phyloP scores from a whole-genome alignment of 2,113 vertebrate species.

The Alosa alosa region DNA sequence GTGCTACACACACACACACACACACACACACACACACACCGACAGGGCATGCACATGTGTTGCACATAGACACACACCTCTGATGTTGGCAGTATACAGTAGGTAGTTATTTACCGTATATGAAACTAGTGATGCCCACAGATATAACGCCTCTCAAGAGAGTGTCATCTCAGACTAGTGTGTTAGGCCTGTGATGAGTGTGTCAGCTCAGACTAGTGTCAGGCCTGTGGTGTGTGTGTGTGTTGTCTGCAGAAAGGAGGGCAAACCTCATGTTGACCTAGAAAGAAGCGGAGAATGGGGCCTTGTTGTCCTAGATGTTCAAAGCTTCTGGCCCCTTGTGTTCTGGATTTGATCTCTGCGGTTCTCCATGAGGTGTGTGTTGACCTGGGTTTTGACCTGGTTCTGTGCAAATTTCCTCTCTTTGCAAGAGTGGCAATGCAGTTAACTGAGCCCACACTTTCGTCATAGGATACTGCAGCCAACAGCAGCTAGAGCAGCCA shows the following conservation, averaged over 20 bases:
- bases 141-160: too few relatives aligned
- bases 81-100: background rate
- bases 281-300: background rate
- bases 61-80: background rate
- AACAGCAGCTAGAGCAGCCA: too few relatives aligned
- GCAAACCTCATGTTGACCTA: background rate
- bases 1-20: background rate
- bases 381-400: conserved; percentile 46
- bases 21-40: background rate
- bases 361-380: conserved; percentile 10
- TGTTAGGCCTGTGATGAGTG: background rate
- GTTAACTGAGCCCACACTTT: too few relatives aligned
- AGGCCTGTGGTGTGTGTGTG: too few relatives aligned
- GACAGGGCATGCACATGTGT: background rate
- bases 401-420: conserved; percentile 63
- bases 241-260: background rate
- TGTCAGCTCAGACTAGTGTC: too few relatives aligned
- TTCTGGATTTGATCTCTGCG: background rate
- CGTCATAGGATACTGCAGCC: too few relatives aligned
- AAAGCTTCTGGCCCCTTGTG: background rate
- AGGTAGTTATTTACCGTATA: background rate
- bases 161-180: too few relatives aligned
- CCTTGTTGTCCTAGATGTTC: background rate
- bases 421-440: background rate
- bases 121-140: background rate